Conservation (phyloP, 2,888 invertebrate species). For the Melanargia galathea region DNA sequence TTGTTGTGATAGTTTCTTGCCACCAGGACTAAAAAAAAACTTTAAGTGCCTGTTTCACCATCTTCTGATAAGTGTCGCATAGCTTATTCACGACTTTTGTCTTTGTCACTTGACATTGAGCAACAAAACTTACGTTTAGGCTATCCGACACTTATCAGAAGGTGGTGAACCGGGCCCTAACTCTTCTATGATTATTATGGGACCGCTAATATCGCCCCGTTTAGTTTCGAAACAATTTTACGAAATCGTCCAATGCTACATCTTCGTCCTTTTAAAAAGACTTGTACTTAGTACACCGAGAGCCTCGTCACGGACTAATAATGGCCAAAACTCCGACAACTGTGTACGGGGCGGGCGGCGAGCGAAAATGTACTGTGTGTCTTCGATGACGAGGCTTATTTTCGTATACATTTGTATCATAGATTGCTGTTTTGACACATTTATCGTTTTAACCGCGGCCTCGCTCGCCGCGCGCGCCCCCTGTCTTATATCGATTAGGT, state of each 20-base stretch:
- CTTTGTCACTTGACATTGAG: too few relatives aligned
- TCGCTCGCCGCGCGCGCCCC: conserved; percentile 59
- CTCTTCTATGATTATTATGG: conserved; percentile 56
- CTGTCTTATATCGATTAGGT: conserved; percentile 63
- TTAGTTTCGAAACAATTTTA: conserved; percentile 49
- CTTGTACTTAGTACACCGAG: conserved; percentile 76
- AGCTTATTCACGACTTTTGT: too few relatives aligned
- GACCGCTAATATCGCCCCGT: conserved; percentile 57
- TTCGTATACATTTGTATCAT: conserved; percentile 35
- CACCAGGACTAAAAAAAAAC: conserved; percentile 55
- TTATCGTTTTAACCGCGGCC: conserved; percentile 26
- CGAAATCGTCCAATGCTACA: conserved; percentile 77
- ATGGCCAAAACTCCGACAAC: conserved; percentile 49
- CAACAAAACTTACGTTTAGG: too few relatives aligned
- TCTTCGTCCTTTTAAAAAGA: conserved; percentile 79
- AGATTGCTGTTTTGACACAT: conserved; percentile 31
- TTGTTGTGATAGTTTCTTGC: conserved; percentile 79
- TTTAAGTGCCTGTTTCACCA: too few relatives aligned
- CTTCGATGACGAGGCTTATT: conserved; percentile 23
- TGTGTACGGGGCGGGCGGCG: conserved; percentile 51
- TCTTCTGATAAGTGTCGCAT: too few relatives aligned
- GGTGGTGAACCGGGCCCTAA: too few relatives aligned
- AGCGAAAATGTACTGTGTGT: conserved; percentile 42
- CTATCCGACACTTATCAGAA: too few relatives aligned
- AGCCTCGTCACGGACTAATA: conserved; percentile 59